Conservation (phyloP, 2,113 vertebrate species). For the Leptobrachium leishanense region DNA sequence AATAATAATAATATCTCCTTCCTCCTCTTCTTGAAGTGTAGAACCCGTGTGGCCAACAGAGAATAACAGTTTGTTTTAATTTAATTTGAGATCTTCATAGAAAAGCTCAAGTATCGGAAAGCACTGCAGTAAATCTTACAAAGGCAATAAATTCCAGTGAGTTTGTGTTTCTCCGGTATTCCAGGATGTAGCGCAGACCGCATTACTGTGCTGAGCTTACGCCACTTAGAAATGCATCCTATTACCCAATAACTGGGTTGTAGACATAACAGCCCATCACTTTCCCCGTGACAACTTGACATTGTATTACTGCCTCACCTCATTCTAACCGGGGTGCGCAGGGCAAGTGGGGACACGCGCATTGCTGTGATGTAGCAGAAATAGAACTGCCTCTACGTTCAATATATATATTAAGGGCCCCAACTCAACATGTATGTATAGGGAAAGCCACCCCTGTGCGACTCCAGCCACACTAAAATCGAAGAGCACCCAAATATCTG, state of each 20-base stretch:
- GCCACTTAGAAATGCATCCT: constrained; percentile 34
- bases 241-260: constrained; percentile 15
- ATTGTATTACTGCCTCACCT: background rate
- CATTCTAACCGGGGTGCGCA: background rate
- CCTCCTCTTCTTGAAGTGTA: constrained; percentile 3
- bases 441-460: no score
- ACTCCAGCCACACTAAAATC: no score
- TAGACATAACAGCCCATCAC: background rate
- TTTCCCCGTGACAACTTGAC: background rate
- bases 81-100: constrained; percentile 42
- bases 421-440: no score
- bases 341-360: background rate
- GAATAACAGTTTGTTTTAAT: constrained; percentile 45
- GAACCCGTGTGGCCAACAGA: constrained; percentile 2
- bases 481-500: no score
- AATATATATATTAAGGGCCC: no score
- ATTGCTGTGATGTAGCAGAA: background rate
- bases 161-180: constrained; percentile 37
- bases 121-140: constrained; percentile 35
- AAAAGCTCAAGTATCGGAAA: constrained; percentile 28
- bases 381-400: no score
- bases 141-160: constrained; percentile 37
- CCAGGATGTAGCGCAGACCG: constrained; percentile 36
- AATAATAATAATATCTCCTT: background rate
- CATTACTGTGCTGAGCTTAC: constrained; percentile 34